A percentile compares a stretch with the other conserved stretches of the same genome.
Evolutionary conservation across 2,113 vertebrate genomes (phyloP).

Genomic region (Xenopus tropicalis): UCB_Xtro_10.0 CM004446.2:12743001-12743500

Average conservation of each 20-base stretch:
- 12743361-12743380: constrained; percentile 88
- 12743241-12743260: constrained; percentile 85
- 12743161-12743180: constrained; percentile 73
- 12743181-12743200: constrained; percentile 95
- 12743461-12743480: constrained; percentile 57
- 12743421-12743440: constrained; percentile 75
- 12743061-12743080: neutral
- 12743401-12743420: constrained; percentile 74
- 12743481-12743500: constrained; percentile 71
- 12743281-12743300: constrained; percentile 76
- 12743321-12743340: constrained; percentile 93
- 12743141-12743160: constrained; percentile 83
- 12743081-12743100: neutral
- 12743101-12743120: constrained; percentile 12
- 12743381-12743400: constrained; percentile 80
- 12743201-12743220: constrained; percentile 84
- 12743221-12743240: constrained; percentile 91
- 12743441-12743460: constrained; percentile 42
- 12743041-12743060: too few relatives aligned
- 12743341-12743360: constrained; percentile 94
- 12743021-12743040: too few relatives aligned
- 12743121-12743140: constrained; percentile 81
- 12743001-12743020: neutral
- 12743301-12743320: constrained; percentile 76
- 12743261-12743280: constrained; percentile 77